Evolutionary conservation across 1,140 invertebrate genomes (phyloP), one percentile per base, ranked within the genome.

Genomic region (Lethrus apterus): DNA sequence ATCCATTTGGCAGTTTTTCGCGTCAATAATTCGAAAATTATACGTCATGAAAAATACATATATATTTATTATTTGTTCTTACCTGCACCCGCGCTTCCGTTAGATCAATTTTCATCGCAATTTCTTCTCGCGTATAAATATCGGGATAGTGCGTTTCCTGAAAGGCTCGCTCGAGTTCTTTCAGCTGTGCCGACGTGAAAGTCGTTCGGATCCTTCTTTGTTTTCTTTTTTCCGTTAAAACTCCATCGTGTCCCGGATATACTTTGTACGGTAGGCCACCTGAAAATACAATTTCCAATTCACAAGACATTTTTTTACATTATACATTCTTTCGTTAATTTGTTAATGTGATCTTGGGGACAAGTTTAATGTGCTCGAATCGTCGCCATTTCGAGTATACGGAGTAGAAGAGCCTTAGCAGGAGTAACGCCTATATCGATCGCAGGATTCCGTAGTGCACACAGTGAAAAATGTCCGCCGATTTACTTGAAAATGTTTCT

Each of bases 61-160:
- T n/a, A n/a, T n/a, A n/a, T n/a, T n/a, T n/a, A n/a, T n/a, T n/a
- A n/a, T n/a, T n/a, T n/a, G n/a, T n/a, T 30, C 75, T 73, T 70
- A 98, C 95, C 83, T 98, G 95, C 18, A 98, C 95, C 70, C 95
- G 77, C 13, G 95, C 95, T 72, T 99, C 95, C 4, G 95, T 98
- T 44, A 99, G 78, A 70, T 98, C 93, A 55, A 97, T 94, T 71
- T 94, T 93, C 81, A 95, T 90, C 19, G 94, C 95, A 52, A 98
- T 95, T 70, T 98, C 95, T 68, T 98, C 95, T 52, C 95, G 74
- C n/a, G 93, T 97, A 69, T 98, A 98, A 59, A 98, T 98, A 70
- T 98, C 95, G 9, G 95, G 95, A 73, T 98, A 99, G 68, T 98
- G 95, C 4, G 94, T 98, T 67, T 97, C 93, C 68, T 91, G 84